phyloP scores from a whole-genome alignment of 2,888 invertebrate genomes.

The Sesia apiformis region DNA sequence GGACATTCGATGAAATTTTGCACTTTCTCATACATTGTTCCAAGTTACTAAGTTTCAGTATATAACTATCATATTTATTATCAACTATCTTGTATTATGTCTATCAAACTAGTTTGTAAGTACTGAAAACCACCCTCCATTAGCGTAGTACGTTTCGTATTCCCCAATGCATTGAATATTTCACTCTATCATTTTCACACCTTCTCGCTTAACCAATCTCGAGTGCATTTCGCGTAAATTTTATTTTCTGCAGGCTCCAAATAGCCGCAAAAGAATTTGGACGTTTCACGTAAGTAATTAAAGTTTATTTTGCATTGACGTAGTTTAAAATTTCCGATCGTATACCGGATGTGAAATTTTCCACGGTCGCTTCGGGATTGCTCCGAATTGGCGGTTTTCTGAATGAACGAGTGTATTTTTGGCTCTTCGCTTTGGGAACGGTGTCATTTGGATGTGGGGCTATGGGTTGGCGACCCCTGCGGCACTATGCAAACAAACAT shows the following conservation, averaged over 20 bases:
- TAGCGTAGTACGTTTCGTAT: background rate
- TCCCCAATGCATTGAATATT: background rate
- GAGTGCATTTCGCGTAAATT: constrained; percentile 4
- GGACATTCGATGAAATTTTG: too few relatives aligned
- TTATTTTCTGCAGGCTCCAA: constrained; percentile 7
- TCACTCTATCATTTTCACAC: background rate
- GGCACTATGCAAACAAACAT: constrained; percentile 54
- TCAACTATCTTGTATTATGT: too few relatives aligned
- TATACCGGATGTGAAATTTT: constrained; percentile 58
- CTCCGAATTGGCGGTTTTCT: constrained; percentile 25
- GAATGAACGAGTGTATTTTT: constrained; percentile 50
- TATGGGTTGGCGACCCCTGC: constrained; percentile 54
- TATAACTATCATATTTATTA: too few relatives aligned
- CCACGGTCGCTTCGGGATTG: constrained; percentile 43
- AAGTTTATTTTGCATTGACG: background rate
- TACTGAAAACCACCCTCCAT: too few relatives aligned
- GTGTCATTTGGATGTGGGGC: constrained; percentile 43
- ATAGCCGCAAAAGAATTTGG: constrained; percentile 1
- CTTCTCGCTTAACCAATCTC: constrained; percentile 8
- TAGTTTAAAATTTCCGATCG: constrained; percentile 12
- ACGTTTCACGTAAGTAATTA: background rate
- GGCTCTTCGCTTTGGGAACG: constrained; percentile 38
- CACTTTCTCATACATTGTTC: too few relatives aligned
- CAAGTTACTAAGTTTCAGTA: too few relatives aligned
- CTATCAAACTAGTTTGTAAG: too few relatives aligned